A percentile compares a stretch with the other conserved stretches of the same genome.
These are phyloP conservation scores for Bombus balteatus DNA, from an alignment of 1,140 invertebrate genomes.

Conservation along the genomic window DNA sequence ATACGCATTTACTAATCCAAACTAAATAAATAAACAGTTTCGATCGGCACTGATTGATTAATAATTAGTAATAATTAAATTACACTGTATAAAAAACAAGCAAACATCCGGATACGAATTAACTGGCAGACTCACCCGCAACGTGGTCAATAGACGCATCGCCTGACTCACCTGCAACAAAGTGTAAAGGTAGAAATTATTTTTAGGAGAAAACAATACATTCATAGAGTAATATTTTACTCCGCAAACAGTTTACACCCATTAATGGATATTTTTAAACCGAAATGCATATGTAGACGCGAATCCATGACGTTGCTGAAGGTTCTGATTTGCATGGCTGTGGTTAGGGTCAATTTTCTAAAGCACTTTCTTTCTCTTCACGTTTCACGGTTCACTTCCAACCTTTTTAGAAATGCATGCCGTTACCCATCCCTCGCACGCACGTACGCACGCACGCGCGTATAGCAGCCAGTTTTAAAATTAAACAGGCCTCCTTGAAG, in stretches of 20 bases:
- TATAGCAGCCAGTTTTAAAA: conserved; percentile 5
- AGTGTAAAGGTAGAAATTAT: not conserved
- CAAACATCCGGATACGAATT: no score
- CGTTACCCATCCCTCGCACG: not conserved
- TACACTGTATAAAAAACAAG: no score
- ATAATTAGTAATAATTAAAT: no score
- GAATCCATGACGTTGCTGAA: not conserved
- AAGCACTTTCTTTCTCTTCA: not conserved
- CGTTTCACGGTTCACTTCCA: conserved; percentile 20
- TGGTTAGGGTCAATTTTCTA: conserved; percentile 16
- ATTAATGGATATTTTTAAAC: conserved; percentile 17
- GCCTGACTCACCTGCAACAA: conserved; percentile 11
- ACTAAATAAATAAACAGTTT: no score
- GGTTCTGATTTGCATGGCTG: not conserved
- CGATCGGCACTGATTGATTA: no score
- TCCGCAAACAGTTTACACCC: not conserved
- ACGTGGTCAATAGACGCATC: not conserved
- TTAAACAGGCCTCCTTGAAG: not conserved
- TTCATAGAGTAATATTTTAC: not conserved
- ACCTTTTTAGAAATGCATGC: conserved; percentile 41
- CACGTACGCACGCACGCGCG: not conserved
- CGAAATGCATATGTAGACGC: not conserved
- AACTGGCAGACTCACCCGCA: not conserved
- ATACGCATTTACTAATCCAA: no score
- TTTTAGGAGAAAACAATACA: not conserved